Conservation (phyloP, 1,140 invertebrate genomes). For the Brachionus calyciflorus region DNA sequence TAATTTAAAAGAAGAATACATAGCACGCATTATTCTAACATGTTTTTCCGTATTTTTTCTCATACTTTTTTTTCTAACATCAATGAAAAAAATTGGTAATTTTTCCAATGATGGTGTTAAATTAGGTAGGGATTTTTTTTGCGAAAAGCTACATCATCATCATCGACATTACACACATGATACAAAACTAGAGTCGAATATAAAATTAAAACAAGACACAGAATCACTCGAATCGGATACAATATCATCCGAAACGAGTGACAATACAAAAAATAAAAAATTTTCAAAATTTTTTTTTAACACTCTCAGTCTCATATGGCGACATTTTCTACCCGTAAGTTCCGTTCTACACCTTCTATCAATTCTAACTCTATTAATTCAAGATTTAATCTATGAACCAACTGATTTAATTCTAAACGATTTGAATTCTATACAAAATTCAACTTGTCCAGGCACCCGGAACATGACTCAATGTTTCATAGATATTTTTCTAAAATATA, state of each 20-base stretch:
- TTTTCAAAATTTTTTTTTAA: background rate
- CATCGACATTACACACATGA: background rate
- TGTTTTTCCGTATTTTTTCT: background rate
- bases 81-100: conserved; percentile 8
- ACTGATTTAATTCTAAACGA: background rate
- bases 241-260: background rate
- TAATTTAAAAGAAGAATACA: background rate
- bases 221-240: background rate
- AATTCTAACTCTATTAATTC: background rate
- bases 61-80: background rate
- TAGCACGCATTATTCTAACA: background rate
- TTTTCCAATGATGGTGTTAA: conserved; percentile 32
- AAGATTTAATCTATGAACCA: background rate
- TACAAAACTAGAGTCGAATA: background rate
- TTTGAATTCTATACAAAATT: background rate
- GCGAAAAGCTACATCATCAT: conserved; percentile 27
- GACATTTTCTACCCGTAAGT: conserved; percentile 20
- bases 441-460: background rate
- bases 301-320: background rate
- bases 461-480: background rate
- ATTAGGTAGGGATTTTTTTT: conserved; percentile 7
- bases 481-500: background rate
- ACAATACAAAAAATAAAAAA: background rate
- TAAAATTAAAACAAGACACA: background rate
- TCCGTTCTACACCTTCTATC: background rate